Conservation (phyloP, 2,797 vertebrate genomes). For the Bryconaethiops microstoma region DNA sequence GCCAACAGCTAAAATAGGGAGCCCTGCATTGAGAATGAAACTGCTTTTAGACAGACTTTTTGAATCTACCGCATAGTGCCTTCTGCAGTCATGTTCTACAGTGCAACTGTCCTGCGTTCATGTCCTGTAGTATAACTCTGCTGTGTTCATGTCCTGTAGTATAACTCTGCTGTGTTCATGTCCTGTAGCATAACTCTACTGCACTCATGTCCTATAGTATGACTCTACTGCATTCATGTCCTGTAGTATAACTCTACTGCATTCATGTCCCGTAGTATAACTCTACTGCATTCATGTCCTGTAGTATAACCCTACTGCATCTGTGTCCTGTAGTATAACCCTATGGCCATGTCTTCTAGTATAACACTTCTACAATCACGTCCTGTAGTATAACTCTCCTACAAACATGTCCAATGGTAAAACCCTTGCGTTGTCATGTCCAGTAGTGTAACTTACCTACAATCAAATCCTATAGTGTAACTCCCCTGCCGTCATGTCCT, state of each 20-base stretch:
- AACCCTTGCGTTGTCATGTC: too few relatives aligned
- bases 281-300: too few relatives aligned
- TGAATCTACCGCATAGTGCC: background rate
- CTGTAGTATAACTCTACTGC: background rate
- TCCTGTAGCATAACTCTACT: background rate
- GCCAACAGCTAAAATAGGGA: background rate
- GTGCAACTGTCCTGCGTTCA: background rate
- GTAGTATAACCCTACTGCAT: too few relatives aligned
- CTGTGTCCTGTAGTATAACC: too few relatives aligned
- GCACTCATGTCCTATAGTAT: background rate
- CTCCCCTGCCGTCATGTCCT: too few relatives aligned
- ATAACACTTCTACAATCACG: too few relatives aligned
- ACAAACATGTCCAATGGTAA: too few relatives aligned
- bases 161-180: background rate
- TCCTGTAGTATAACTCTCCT: too few relatives aligned
- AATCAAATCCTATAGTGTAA: too few relatives aligned
- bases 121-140: background rate
- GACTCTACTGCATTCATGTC: background rate
- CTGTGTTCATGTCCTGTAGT: background rate
- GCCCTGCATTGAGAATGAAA: too few relatives aligned
- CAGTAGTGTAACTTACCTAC: too few relatives aligned
- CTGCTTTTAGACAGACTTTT: background rate
- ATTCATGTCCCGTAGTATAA: background rate
- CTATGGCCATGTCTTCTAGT: too few relatives aligned
- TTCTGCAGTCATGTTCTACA: background rate